Percentiles rank a stretch among this genome's conserved stretches.
phyloP scores from a whole-genome alignment of 2,888 invertebrate species.

The Bombyx huttoni region DNA sequence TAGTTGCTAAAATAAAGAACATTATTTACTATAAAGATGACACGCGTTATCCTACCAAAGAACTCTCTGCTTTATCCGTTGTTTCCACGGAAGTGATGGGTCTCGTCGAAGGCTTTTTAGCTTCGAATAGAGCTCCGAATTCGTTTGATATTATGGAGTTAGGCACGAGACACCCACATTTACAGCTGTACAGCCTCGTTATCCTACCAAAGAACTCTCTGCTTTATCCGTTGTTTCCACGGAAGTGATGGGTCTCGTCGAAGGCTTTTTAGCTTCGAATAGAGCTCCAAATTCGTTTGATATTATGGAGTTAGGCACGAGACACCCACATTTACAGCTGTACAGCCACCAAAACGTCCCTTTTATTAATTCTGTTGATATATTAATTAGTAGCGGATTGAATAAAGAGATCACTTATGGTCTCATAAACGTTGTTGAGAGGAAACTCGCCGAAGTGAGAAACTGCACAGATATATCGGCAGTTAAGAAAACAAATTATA shows the following conservation, averaged over 20 bases:
- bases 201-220: slow-evolving; percentile 70
- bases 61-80: slow-evolving; percentile 70
- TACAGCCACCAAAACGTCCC: slow-evolving; percentile 64
- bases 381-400: slow-evolving; percentile 58
- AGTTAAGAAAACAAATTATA: slow-evolving; percentile 61
- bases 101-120: slow-evolving; percentile 73
- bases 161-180: slow-evolving; percentile 52
- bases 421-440: slow-evolving; percentile 60
- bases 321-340: slow-evolving; percentile 59
- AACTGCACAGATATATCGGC: slow-evolving; percentile 48
- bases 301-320: slow-evolving; percentile 51
- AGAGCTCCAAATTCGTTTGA: slow-evolving; percentile 63
- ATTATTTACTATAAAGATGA: slow-evolving; percentile 58
- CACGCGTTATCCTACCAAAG: slow-evolving; percentile 60
- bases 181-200: slow-evolving; percentile 61
- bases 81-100: slow-evolving; percentile 74
- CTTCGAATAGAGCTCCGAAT: slow-evolving; percentile 58
- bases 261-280: slow-evolving; percentile 69
- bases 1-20: slow-evolving; percentile 64
- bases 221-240: slow-evolving; percentile 73
- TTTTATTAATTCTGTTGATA: slow-evolving; percentile 63
- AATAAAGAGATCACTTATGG: slow-evolving; percentile 66
- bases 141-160: slow-evolving; percentile 62
- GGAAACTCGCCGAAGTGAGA: slow-evolving; percentile 62
- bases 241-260: slow-evolving; percentile 73